A percentile compares a stretch with the other conserved stretches of the same genome.
These are phyloP conservation scores for Cryptocheilus praepositus DNA, from an alignment of 2,888 invertebrate genomes.

Conservation along the genomic window DNA sequence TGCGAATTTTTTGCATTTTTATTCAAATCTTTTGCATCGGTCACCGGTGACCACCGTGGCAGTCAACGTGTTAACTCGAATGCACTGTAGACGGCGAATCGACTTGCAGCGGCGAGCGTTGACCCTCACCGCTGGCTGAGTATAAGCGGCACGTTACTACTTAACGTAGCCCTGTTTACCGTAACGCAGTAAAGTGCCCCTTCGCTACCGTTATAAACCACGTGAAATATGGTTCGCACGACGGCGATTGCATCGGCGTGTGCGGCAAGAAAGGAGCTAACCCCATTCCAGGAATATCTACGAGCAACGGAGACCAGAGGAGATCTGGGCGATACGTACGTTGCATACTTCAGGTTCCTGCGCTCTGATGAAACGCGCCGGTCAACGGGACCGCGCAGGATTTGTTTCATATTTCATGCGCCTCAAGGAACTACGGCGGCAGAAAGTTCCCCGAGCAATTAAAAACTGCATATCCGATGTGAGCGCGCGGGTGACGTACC, in stretches of 20 bases:
- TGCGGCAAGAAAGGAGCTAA: conserved; percentile 57
- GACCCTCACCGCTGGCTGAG: conserved; percentile 49
- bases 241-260: conserved; percentile 62
- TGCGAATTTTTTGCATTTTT: too few species aligned
- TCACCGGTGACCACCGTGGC: too few species aligned
- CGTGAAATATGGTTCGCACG: conserved; percentile 63
- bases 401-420: too few species aligned
- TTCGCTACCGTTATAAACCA: conserved; percentile 63
- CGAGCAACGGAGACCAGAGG: conserved; percentile 27
- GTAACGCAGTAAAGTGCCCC: conserved; percentile 57
- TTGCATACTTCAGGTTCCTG: not conserved
- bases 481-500: too few species aligned
- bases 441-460: too few species aligned
- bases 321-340: conserved; percentile 32
- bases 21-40: too few species aligned
- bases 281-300: conserved; percentile 42
- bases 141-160: conserved; percentile 55
- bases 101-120: conserved; percentile 43
- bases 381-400: not conserved
- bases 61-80: conserved; percentile 18
- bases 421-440: too few species aligned
- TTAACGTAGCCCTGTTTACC: conserved; percentile 63
- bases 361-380: not conserved
- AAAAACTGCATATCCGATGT: too few species aligned
- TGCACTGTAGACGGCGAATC: conserved; percentile 22